Conservation (phyloP, 2,797 vertebrate genomes). For the Notolepis coatsorum region DNA sequence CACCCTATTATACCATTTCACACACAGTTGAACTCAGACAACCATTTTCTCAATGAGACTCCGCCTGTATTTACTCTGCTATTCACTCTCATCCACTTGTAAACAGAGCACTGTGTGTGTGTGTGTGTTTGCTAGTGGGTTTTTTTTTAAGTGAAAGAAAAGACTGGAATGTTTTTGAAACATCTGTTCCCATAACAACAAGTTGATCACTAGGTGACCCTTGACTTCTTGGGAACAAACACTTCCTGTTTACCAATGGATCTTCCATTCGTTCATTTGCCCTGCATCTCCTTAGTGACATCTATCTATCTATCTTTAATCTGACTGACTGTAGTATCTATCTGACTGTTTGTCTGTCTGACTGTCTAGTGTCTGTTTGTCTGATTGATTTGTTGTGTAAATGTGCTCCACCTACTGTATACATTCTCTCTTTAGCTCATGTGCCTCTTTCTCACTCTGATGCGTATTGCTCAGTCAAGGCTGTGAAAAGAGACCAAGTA, state of each 20-base stretch:
- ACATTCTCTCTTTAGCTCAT: too few relatives aligned
- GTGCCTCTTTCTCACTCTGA: too few relatives aligned
- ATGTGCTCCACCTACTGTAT: too few relatives aligned
- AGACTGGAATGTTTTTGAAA: conserved; percentile 56
- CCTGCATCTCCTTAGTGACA: conserved; percentile 32
- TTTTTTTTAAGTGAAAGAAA: conserved; percentile 29
- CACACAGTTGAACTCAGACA: conserved; percentile 5
- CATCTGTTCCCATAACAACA: conserved; percentile 70
- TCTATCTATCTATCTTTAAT: conserved; percentile 2
- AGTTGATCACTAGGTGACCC: conserved; percentile 56
- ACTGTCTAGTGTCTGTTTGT: background rate
- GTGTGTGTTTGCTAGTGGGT: conserved; percentile 22
- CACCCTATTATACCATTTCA: conserved; percentile 8
- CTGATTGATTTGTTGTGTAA: too few relatives aligned
- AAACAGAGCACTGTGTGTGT: conserved; percentile 10
- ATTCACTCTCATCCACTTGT: conserved; percentile 18
- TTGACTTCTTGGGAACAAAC: conserved; percentile 54
- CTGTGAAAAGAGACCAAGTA: too few relatives aligned
- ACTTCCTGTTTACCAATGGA: conserved; percentile 68
- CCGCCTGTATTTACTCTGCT: conserved; percentile 39
- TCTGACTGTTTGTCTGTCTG: background rate
- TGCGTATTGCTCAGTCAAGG: too few relatives aligned
- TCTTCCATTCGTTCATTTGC: conserved; percentile 34
- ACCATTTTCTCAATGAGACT: conserved; percentile 10
- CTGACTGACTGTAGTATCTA: background rate